Evolutionary conservation across 2,888 invertebrate species (phyloP).

Genomic region (Eumacrocentrus americanus): DNA sequence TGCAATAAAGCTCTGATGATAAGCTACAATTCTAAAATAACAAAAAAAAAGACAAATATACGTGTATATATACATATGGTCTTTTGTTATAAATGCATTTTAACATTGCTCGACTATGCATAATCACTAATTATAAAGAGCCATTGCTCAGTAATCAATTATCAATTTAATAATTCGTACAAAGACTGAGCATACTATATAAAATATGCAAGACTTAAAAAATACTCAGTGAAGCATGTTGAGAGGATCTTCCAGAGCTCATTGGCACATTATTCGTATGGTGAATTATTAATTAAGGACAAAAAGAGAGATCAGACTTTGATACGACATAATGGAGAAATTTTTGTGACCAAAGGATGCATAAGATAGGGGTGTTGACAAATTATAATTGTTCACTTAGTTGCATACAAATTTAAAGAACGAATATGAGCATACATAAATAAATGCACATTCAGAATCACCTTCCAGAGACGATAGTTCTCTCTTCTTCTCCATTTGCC

Average conservation of each 20-base stretch:
- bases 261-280: constrained; percentile 3
- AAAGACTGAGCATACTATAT: constrained; percentile 20
- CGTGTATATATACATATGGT: background rate
- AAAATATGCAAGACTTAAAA: background rate
- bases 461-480: constrained; percentile 25
- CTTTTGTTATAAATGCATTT: constrained; percentile 13
- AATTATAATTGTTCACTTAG: background rate
- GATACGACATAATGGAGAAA: constrained; percentile 16
- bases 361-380: background rate
- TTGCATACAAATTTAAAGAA: background rate
- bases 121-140: constrained; percentile 16
- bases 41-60: background rate
- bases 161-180: constrained; percentile 12
- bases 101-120: constrained; percentile 12
- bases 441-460: constrained; percentile 16
- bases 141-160: constrained; percentile 19
- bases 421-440: background rate
- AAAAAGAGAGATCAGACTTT: too few species aligned
- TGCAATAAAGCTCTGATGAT: background rate
- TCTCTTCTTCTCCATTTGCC: constrained; percentile 2
- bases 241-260: constrained; percentile 13
- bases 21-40: background rate
- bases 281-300: background rate
- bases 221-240: constrained; percentile 16
- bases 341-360: constrained; percentile 22